A percentile compares a stretch with the other conserved stretches of the same genome.
Evolutionary conservation across 2,113 vertebrate genomes (phyloP).

Genomic region (Aplodontia rufa): DNA sequence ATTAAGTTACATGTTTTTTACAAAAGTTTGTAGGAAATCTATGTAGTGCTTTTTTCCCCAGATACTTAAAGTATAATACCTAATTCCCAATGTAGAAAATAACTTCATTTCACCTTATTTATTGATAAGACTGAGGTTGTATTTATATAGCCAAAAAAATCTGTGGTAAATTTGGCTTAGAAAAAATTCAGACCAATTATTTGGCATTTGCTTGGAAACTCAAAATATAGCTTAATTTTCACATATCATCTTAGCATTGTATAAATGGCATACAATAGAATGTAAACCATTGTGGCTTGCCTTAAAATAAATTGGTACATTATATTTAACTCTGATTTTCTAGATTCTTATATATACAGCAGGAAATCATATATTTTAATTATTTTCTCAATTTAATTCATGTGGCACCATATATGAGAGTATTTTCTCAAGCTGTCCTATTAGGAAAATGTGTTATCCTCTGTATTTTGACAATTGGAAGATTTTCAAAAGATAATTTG

Average conservation of each 20-base stretch:
- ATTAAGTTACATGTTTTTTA: conserved; percentile 81
- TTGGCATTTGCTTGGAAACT: conserved; percentile 43
- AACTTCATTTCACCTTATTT: conserved; percentile 66
- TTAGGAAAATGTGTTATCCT: conserved; percentile 13
- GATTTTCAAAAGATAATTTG: conserved; percentile 36
- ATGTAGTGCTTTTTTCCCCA: conserved; percentile 45
- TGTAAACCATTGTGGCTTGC: conserved; percentile 48
- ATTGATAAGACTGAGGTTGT: conserved; percentile 58
- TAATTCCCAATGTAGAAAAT: conserved; percentile 52
- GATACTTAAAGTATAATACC: neutral
- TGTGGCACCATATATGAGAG: neutral
- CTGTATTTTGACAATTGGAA: neutral
- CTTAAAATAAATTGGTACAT: conserved; percentile 67
- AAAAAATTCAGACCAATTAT: conserved; percentile 29
- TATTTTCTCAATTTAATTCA: conserved; percentile 40
- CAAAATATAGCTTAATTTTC: conserved; percentile 52
- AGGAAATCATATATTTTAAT: neutral
- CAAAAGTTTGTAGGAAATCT: conserved; percentile 78
- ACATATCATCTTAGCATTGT: neutral
- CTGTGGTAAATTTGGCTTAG: conserved; percentile 25
- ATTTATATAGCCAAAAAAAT: conserved; percentile 39
- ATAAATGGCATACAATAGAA: conserved; percentile 9
- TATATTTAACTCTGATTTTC: conserved; percentile 61
- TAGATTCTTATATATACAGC: neutral
- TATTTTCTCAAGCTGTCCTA: neutral